phyloP scores from a whole-genome alignment of 2,797 vertebrate genomes.

The Holocentrus rufus region DNA sequence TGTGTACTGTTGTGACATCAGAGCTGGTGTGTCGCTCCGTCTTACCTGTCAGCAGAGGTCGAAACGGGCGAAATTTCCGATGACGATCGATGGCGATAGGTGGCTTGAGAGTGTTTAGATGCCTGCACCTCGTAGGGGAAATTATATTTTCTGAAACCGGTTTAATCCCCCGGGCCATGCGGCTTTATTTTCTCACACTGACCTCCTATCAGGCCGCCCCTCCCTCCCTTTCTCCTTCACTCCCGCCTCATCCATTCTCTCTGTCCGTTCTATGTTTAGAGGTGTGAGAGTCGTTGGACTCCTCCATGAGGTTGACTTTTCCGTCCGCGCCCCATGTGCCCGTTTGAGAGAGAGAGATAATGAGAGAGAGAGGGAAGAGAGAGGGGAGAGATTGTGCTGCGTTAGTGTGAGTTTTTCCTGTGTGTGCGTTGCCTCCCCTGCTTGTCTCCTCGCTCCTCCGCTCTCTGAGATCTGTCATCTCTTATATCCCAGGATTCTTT shows the following conservation, averaged over 20 bases:
- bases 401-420: constrained; percentile 22
- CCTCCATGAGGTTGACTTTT: constrained; percentile 44
- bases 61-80: constrained; percentile 2
- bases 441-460: constrained; percentile 25
- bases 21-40: constrained; percentile 42
- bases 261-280: constrained; percentile 72
- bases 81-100: not conserved
- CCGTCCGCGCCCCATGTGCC: not conserved
- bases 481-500: constrained; percentile 69
- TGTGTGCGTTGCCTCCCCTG: constrained; percentile 32
- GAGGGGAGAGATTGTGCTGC: constrained; percentile 6
- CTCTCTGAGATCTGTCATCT: constrained; percentile 67
- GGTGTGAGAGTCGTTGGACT: constrained; percentile 61
- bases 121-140: constrained; percentile 28
- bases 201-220: constrained; percentile 34
- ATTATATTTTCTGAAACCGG: not conserved
- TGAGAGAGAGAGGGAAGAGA: constrained; percentile 33
- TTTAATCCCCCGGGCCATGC: constrained; percentile 23
- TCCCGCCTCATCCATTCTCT: not conserved
- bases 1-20: constrained; percentile 63
- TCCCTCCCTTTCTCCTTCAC: not conserved
- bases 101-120: not conserved
- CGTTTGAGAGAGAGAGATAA: constrained; percentile 56
- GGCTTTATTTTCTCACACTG: constrained; percentile 36
- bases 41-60: constrained; percentile 57